Evolutionary conservation across 1,140 invertebrate genomes (phyloP).

Genomic region (Rhagoletis zephyria): DNA sequence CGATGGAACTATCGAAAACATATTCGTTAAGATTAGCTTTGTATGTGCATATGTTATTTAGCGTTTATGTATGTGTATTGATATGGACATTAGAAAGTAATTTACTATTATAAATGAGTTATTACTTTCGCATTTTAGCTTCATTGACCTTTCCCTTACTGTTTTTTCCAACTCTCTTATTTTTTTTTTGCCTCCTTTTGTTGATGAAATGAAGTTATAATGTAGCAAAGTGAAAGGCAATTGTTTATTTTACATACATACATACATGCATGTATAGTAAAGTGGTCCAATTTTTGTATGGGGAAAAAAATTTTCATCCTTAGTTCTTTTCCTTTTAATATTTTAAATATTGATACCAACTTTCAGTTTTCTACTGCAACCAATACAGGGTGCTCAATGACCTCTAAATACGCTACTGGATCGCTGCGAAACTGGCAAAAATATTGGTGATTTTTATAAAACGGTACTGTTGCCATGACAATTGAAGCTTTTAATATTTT

Average conservation of each 20-base stretch:
- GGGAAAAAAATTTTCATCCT: background rate
- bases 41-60: background rate
- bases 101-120: background rate
- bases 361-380: too few species aligned
- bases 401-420: too few species aligned
- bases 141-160: background rate
- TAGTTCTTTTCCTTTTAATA: background rate
- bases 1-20: too few species aligned
- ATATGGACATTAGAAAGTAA: constrained; percentile 10
- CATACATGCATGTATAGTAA: too few species aligned
- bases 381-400: too few species aligned
- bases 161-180: background rate
- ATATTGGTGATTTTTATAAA: too few species aligned
- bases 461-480: too few species aligned
- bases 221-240: constrained; percentile 22
- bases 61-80: background rate
- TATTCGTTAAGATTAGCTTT: background rate
- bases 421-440: too few species aligned
- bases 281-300: too few species aligned
- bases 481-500: too few species aligned
- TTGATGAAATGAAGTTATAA: background rate
- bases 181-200: background rate
- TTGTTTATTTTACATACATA: background rate
- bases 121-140: background rate
- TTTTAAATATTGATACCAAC: too few species aligned